These are phyloP conservation scores for Drosophila lacertosa DNA, from an alignment of 1,140 invertebrate genomes.

Conservation along the genomic window DNA sequence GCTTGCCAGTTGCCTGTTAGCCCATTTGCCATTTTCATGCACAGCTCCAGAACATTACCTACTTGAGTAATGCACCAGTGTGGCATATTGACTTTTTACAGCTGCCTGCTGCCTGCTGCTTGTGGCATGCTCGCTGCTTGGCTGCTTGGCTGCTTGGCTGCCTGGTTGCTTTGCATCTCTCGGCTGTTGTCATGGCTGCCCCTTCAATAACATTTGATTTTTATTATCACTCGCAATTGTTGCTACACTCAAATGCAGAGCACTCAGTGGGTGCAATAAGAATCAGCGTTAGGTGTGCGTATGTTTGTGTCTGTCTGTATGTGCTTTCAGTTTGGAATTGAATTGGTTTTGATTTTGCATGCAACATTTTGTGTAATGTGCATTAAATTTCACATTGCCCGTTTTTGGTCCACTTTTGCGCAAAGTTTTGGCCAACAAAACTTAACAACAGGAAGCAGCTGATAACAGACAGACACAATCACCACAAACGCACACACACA, in stretches of 20 bases:
- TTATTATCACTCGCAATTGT: slow-evolving; percentile 72
- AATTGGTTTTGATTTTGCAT: slow-evolving; percentile 65
- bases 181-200: slow-evolving; percentile 29
- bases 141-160: slow-evolving; percentile 10
- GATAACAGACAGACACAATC: slow-evolving; percentile 49
- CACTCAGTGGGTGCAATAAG: slow-evolving; percentile 47
- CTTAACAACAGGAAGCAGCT: slow-evolving; percentile 78
- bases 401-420: slow-evolving; percentile 42
- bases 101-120: slow-evolving; percentile 32
- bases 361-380: slow-evolving; percentile 42
- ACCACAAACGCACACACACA: slow-evolving; percentile 33
- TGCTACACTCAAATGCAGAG: slow-evolving; percentile 38
- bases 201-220: slow-evolving; percentile 71
- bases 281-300: slow-evolving; percentile 51
- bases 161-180: neutral
- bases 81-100: slow-evolving; percentile 48
- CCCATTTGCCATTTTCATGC: slow-evolving; percentile 36
- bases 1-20: slow-evolving; percentile 9
- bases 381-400: slow-evolving; percentile 50
- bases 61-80: slow-evolving; percentile 48
- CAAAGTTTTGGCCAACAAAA: slow-evolving; percentile 48
- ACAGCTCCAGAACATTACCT: slow-evolving; percentile 43
- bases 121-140: slow-evolving; percentile 10
- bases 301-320: neutral
- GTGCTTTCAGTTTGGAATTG: slow-evolving; percentile 31